Evolutionary conservation across 2,113 vertebrate genomes (phyloP).

Genomic region (Psittacula cyanocephala): DNA sequence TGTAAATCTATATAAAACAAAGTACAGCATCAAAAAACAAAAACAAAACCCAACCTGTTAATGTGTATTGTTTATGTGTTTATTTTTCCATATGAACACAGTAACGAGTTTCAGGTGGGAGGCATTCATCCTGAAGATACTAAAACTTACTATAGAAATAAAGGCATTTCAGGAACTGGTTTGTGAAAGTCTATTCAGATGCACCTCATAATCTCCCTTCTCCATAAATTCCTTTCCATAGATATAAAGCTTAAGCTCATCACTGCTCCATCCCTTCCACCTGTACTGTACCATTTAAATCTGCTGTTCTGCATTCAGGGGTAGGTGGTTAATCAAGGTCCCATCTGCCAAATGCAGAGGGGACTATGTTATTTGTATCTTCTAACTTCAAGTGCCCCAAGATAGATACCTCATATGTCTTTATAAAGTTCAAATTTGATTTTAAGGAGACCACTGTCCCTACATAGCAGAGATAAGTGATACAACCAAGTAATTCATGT

Average conservation of each 20-base stretch:
- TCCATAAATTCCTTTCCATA: not conserved
- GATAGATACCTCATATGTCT: rapidly evolving
- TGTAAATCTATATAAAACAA: not conserved
- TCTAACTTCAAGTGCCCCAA: not conserved
- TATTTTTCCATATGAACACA: not conserved
- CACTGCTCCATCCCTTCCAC: not conserved
- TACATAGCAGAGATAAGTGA: not conserved
- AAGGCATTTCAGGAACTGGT: not conserved
- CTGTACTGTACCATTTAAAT: not conserved
- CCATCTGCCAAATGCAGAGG: not conserved
- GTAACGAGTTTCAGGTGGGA: not conserved
- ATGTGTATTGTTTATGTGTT: not conserved
- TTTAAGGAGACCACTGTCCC: not conserved
- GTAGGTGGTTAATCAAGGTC: not conserved
- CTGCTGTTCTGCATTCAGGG: not conserved
- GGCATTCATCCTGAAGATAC: not conserved
- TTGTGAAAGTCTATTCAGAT: not conserved
- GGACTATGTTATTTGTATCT: not conserved
- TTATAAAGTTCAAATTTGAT: not conserved
- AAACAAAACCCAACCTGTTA: not conserved
- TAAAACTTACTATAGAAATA: not conserved
- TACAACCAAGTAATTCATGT: not conserved
- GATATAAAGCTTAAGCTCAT: not conserved
- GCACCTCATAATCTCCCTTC: not conserved
- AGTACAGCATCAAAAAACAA: not conserved